phyloP scores from a whole-genome alignment of 37 sponge, comb jelly and placozoan species.

The Spongilla lacustris region DNA sequence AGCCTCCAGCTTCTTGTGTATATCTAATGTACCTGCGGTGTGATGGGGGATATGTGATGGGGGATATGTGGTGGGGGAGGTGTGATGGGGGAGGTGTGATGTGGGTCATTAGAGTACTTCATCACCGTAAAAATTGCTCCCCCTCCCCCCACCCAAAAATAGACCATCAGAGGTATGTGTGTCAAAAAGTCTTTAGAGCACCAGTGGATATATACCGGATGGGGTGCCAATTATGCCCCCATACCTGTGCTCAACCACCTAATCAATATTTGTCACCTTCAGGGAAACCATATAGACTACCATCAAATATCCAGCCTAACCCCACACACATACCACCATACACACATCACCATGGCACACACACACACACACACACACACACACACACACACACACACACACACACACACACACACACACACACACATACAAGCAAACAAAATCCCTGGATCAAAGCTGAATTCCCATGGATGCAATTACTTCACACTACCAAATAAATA shows the following conservation, averaged over 20 bases:
- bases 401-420: neutral
- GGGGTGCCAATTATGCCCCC: neutral
- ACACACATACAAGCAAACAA: no score
- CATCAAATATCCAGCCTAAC: no score
- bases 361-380: neutral
- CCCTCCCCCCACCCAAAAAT: no score
- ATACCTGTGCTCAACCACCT: neutral
- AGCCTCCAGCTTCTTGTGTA: conserved; percentile 78
- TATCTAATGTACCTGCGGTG: conserved; percentile 68
- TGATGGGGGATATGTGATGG: neutral
- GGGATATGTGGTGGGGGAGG: neutral
- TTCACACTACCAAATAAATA: no score
- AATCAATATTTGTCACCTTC: neutral
- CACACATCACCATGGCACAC: neutral
- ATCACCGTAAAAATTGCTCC: neutral
- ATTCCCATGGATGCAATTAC: no score
- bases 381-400: neutral
- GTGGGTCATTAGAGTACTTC: no score
- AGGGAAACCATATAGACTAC: neutral
- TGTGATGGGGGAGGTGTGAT: neutral
- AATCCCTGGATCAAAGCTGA: no score
- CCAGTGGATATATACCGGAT: neutral
- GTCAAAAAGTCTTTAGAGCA: no score
- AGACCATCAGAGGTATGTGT: no score
- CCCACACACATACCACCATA: neutral